Evolutionary conservation across 2,113 vertebrate genomes (phyloP), one percentile per base, ranked within the genome.

Genomic region (Synodontis membranacea): DNA sequence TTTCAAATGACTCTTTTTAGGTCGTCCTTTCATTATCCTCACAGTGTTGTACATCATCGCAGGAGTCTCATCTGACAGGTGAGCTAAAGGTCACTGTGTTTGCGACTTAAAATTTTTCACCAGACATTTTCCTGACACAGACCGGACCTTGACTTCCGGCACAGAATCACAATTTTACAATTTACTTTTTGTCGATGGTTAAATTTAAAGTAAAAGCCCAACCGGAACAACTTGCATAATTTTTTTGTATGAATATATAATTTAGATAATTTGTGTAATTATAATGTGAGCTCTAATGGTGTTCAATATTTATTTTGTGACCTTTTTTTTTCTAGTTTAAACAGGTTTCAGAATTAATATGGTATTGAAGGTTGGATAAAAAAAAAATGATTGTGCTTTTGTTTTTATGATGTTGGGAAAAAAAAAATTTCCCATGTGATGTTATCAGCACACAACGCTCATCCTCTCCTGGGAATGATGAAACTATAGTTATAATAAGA

Each of bases 41-140:
- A 50, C 50, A 39, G 42, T 60, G 42, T 50, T 39, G 1, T 76
- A 25, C 12, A 58, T 84, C 39, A 19, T 39, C 37, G 60, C n/a
- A 23, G 68, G 68, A 80, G 28, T 28, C 60, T 58, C 42, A 31
- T 60, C 70, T 48, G 72, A 79, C 62, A 48, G 75, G 82, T 80
- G 52, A 56, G 56, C 25, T 46, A 78, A 79, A 84, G 86, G 46
- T 44, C 82, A 79, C 37, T 70, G 56, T 31, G 44, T 62, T 44
- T n/a, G 68, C 50, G 44, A 76, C 66, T 79, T 66, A 48, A 31
- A 54, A 76, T 6, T 60, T 3, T 4, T 10, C 42, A 46, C 44
- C 52, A 58, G 50, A 60, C 58, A 60, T 48, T 62, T 72, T 48
- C 56, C 39, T 62, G 31, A 50, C 28, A 48, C 44, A n/a, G 58